Percentiles rank a stretch among this genome's conserved stretches.
Conservation (phyloP, 2,797 vertebrate genomes). For the Stomatorhinus walkeri region DNA sequence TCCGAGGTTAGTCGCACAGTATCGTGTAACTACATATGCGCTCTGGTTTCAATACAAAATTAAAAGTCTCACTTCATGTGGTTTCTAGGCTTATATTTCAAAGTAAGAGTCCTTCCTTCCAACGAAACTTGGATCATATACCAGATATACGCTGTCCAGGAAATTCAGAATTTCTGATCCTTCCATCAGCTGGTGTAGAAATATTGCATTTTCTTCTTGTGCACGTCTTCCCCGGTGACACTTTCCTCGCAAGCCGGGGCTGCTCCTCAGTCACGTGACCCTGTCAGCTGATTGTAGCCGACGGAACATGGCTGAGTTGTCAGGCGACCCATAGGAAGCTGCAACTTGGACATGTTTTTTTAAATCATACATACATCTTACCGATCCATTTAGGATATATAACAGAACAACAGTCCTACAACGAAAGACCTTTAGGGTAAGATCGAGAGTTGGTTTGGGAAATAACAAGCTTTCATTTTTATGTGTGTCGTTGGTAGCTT, state of each 20-base stretch:
- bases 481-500: constrained; percentile 35
- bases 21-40: neutral
- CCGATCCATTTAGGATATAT: neutral
- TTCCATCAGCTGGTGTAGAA: neutral
- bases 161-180: neutral
- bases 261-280: constrained; percentile 51
- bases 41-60: neutral
- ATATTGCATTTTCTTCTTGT: neutral
- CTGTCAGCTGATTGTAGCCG: constrained; percentile 69
- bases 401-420: neutral
- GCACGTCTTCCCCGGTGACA: neutral
- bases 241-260: neutral
- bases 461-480: constrained; percentile 14
- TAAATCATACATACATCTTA: constrained; percentile 31
- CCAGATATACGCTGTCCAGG: neutral
- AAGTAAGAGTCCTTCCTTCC: neutral
- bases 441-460: neutral
- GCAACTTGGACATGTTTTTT: constrained; percentile 37
- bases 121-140: neutral
- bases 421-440: constrained; percentile 12
- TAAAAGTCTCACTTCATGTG: neutral
- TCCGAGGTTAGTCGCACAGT: neutral
- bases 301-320: constrained; percentile 68
- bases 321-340: constrained; percentile 60
- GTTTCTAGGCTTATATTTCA: neutral